A percentile compares a stretch with the other conserved stretches of the same genome.
Evolutionary conservation across 1,140 invertebrate species (phyloP).

Genomic region (Lordiphosa stackelbergi): DNA sequence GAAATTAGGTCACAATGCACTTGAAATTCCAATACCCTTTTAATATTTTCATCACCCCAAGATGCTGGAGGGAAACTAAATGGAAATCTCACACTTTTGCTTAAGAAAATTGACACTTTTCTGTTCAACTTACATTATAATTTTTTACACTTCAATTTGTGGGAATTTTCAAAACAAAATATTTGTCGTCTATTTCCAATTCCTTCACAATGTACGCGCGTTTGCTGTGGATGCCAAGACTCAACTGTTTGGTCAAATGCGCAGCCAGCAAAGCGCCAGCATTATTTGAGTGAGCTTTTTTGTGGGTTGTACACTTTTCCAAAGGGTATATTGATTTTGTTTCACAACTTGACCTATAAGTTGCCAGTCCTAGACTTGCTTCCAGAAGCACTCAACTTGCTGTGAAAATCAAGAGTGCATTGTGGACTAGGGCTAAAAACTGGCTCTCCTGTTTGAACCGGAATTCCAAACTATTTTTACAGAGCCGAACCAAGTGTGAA

Average conservation of each 20-base stretch:
- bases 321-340: neutral
- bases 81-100: no score
- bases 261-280: slow-evolving; percentile 57
- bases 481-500: no score
- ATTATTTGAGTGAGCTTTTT: slow-evolving; percentile 49
- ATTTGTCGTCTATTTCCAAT: slow-evolving; percentile 9
- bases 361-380: no score
- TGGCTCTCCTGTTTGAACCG: no score
- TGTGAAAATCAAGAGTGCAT: no score
- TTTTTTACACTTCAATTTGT: neutral
- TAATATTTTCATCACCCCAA: no score
- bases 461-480: no score
- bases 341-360: no score
- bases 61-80: no score
- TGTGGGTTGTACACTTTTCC: slow-evolving; percentile 1
- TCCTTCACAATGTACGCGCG: slow-evolving; percentile 41
- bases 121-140: slow-evolving; percentile 20
- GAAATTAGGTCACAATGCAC: slow-evolving; percentile 53
- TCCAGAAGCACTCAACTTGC: no score
- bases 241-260: slow-evolving; percentile 69
- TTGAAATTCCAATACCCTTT: slow-evolving; percentile 23
- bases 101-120: neutral
- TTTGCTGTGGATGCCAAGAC: slow-evolving; percentile 54
- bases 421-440: no score
- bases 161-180: slow-evolving; percentile 12